These are phyloP conservation scores for Ditylenchus weischeri DNA, from an alignment of 2,888 invertebrate species.

Conservation along the genomic window DNA sequence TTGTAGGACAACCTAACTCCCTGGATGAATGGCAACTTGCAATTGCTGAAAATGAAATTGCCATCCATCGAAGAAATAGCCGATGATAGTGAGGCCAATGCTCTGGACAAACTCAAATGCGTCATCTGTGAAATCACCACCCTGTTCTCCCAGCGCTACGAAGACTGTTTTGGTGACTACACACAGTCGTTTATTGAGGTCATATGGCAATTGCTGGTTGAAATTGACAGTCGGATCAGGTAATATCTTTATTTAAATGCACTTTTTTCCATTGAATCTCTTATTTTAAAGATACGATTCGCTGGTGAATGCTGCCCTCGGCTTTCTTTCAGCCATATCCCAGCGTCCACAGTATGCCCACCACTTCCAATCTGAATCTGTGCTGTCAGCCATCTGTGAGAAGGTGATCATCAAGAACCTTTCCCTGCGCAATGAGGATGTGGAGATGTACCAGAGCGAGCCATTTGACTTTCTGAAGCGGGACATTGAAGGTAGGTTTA, in stretches of 20 bases:
- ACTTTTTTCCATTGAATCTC: neutral
- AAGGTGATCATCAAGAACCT: constrained; percentile 98
- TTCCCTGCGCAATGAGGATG: constrained; percentile 88
- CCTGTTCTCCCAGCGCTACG: constrained; percentile 93
- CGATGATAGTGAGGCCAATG: constrained; percentile 46
- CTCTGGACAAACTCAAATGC: constrained; percentile 44
- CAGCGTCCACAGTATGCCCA: constrained; percentile 81
- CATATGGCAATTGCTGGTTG: constrained; percentile 82
- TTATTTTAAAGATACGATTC: constrained; percentile 49
- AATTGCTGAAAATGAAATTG: constrained; percentile 68
- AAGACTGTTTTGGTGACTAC: constrained; percentile 88
- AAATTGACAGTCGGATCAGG: constrained; percentile 40
- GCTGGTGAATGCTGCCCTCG: constrained; percentile 86
- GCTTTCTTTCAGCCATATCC: constrained; percentile 89
- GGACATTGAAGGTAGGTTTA: constrained; percentile 81
- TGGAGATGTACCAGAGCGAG: constrained; percentile 94
- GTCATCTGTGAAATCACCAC: constrained; percentile 91
- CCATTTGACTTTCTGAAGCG: constrained; percentile 92
- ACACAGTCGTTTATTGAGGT: constrained; percentile 87
- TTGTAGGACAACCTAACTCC: constrained; percentile 85
- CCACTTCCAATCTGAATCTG: constrained; percentile 71
- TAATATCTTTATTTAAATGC: constrained; percentile 22
- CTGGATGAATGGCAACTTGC: constrained; percentile 90
- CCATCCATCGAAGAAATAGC: constrained; percentile 30
- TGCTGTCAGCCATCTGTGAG: constrained; percentile 69